Percentiles rank a stretch among this genome's conserved stretches.
These are phyloP conservation scores for Megalonaias nervosa DNA, from an alignment of 1,140 invertebrate species.

Conservation along the genomic window DNA sequence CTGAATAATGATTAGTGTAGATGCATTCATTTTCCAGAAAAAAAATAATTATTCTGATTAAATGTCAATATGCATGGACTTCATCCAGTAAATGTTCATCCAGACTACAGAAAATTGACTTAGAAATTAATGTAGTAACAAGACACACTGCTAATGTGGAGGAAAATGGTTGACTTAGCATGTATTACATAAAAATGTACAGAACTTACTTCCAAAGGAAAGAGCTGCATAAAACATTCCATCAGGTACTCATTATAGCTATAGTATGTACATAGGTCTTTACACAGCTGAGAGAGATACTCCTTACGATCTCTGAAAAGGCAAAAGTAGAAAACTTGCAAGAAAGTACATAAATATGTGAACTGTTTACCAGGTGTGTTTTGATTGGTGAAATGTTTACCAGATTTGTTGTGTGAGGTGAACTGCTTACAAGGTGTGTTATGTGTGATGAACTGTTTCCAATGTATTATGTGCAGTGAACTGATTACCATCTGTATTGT, in stretches of 20 bases:
- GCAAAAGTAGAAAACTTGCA: constrained; percentile 10
- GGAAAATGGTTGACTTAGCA: background rate
- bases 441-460: no score
- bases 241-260: constrained; percentile 98
- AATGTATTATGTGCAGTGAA: no score
- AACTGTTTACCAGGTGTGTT: background rate
- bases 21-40: no score
- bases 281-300: constrained; percentile 84
- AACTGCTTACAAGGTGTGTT: background rate
- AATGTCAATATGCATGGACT: no score
- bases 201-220: constrained; percentile 81
- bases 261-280: constrained; percentile 93
- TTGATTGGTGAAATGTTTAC: background rate
- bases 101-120: no score
- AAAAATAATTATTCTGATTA: no score
- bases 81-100: no score
- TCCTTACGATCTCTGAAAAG: constrained; percentile 81
- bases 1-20: no score
- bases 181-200: background rate
- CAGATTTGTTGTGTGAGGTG: background rate
- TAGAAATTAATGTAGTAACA: background rate
- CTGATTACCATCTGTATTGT: no score
- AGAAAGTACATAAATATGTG: background rate
- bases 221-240: constrained; percentile 94
- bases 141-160: background rate